Evolutionary conservation across 2,113 vertebrate genomes (phyloP).

Genomic region (Peromyscus leucopus): DNA sequence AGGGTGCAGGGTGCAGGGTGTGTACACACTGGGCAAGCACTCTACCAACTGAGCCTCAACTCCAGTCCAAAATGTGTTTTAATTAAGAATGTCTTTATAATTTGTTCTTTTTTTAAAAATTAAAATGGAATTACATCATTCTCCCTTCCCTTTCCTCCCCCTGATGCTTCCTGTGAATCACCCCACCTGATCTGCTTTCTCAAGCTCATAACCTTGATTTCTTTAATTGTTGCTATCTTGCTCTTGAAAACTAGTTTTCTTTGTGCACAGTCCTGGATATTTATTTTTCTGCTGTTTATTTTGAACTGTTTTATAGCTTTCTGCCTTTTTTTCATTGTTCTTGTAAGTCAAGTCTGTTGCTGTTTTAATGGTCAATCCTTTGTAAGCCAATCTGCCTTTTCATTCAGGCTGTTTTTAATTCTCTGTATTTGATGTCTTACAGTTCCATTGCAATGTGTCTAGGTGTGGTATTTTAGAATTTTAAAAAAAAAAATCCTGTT

Average conservation of each 20-base stretch:
- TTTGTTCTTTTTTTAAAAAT: neutral
- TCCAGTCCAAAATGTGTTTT: neutral
- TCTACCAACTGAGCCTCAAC: neutral
- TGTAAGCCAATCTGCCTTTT: neutral
- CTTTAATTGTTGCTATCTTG: neutral
- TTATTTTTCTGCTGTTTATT: neutral
- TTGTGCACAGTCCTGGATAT: neutral
- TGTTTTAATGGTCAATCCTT: conserved; percentile 16
- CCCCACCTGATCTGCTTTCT: neutral
- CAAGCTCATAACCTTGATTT: neutral
- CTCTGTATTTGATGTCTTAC: neutral
- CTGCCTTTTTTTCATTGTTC: conserved; percentile 33
- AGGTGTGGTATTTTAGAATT: neutral
- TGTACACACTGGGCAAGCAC: neutral
- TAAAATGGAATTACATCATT: neutral
- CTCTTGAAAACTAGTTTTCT: neutral
- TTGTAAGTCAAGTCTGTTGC: neutral
- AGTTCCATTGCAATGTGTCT: neutral
- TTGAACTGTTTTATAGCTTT: neutral
- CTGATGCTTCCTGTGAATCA: neutral
- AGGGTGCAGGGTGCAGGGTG: too few species aligned
- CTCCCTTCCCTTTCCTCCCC: too few species aligned
- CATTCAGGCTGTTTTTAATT: neutral
- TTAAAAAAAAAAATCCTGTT: neutral
- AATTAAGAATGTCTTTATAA: neutral